A percentile compares a stretch with the other conserved stretches of the same genome.
These are phyloP conservation scores for Eucriotettix oculatus DNA, from an alignment of 2,888 invertebrate genomes.

Conservation along the genomic window DNA sequence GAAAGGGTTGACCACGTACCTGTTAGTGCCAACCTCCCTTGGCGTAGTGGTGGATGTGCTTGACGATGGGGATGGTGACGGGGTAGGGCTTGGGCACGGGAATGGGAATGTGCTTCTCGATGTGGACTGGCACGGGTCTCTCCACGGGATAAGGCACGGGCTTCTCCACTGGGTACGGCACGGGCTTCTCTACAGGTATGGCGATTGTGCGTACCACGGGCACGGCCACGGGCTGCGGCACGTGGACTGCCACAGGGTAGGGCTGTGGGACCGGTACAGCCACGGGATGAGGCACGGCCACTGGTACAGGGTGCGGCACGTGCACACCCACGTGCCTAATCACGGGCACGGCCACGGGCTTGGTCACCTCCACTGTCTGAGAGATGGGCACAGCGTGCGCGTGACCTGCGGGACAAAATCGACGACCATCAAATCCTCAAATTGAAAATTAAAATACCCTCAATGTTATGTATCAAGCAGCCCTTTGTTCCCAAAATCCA, in stretches of 20 bases:
- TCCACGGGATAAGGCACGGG: slow-evolving; percentile 4
- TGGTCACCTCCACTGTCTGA: neutral
- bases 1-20: no score
- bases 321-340: neutral
- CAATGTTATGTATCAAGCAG: no score
- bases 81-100: slow-evolving; percentile 3
- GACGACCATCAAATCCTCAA: no score
- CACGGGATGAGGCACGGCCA: slow-evolving; percentile 1
- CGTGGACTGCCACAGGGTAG: neutral
- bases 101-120: slow-evolving; percentile 1
- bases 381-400: neutral
- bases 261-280: slow-evolving; percentile 1
- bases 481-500: no score
- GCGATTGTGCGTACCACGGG: neutral
- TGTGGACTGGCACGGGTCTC: neutral
- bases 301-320: slow-evolving; percentile 1
- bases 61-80: slow-evolving; percentile 2
- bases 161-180: slow-evolving; percentile 2
- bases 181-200: slow-evolving; percentile 5
- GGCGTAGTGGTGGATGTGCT: slow-evolving; percentile 4
- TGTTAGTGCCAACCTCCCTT: neutral
- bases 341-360: neutral
- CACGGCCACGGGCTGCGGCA: neutral
- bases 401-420: no score
- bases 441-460: no score